Percentiles rank a stretch among this genome's conserved stretches.
These are phyloP conservation scores for Drosophila histrio DNA, from an alignment of 2,888 invertebrate species.

Conservation along the genomic window DNA sequence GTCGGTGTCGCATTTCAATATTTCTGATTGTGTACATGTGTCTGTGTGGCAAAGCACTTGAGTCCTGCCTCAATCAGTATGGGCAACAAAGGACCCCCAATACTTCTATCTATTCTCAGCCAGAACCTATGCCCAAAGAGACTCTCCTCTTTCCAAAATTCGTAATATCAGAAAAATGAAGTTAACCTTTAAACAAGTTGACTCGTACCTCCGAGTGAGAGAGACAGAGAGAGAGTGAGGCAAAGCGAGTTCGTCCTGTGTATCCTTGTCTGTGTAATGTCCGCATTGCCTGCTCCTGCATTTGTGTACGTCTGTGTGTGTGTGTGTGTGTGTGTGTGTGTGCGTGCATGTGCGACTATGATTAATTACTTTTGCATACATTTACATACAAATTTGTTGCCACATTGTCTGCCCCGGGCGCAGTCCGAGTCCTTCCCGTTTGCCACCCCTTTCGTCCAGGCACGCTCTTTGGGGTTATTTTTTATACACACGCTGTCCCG, in stretches of 20 bases:
- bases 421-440: constrained; percentile 17
- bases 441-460: background rate
- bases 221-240: constrained; percentile 1
- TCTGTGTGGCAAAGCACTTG: constrained; percentile 23
- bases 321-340: constrained; percentile 37
- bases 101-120: background rate
- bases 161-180: constrained; percentile 65
- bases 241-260: constrained; percentile 28
- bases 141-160: constrained; percentile 14
- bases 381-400: constrained; percentile 81
- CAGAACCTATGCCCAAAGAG: background rate
- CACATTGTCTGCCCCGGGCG: constrained; percentile 74
- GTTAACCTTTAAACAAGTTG: constrained; percentile 74
- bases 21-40: constrained; percentile 34
- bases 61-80: constrained; percentile 37
- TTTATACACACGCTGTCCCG: constrained; percentile 51
- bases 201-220: constrained; percentile 48
- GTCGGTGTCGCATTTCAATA: constrained; percentile 73
- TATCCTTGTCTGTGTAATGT: constrained; percentile 47
- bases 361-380: constrained; percentile 79
- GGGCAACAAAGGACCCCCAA: constrained; percentile 2
- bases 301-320: constrained; percentile 21
- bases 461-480: constrained; percentile 51
- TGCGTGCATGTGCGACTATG: constrained; percentile 77
- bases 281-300: constrained; percentile 53